Evolutionary conservation across 2,113 vertebrate species (phyloP), one percentile per base, ranked within the genome.

Genomic region (Hyperopisus bebe): DNA sequence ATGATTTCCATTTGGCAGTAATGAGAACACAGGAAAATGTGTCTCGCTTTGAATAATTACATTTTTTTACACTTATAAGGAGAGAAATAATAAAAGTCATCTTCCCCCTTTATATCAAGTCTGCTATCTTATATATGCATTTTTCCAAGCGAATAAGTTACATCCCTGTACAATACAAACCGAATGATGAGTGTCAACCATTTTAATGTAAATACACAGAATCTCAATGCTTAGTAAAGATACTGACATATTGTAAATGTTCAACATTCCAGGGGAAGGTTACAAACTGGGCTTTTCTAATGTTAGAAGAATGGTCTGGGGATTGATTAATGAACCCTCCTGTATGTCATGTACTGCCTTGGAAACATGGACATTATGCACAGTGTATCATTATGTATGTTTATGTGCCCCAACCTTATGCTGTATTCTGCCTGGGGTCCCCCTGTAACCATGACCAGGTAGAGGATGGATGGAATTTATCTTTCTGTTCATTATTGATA

Each of bases 11-110:
- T 91, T 94, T 88, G 89, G 44, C 91, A 91, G 89, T 94, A 92
- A 91, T 93, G 88, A 93, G 90, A 89, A 95, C 91, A 94, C 95
- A 31, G 94, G 92, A 93, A 91, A 44, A 82, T 44, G 39, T 91
- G 42, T 92, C 90, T 91, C 91, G 91, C 24, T 86, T 86, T 0
- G 84, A 86, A 31, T 86, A 86, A 86, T 82, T 86, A 86, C 13
- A 19, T 50, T 86, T 86, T 50, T 86, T 50, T 50, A 47, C 84
- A 51, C 47, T 86, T 50, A 86, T 47, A 86, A 31, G n/a, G 47
- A n/a, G 5, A 27, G 84, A 51, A 47, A n/a, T 47, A 47, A 50
- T 47, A 85, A 84, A 85, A 48, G 82, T 47, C 15, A 85, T 86
- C 24, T 31, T 51, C 31, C n/a, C n/a, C 21, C 27, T 53, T 86